Base-by-base conservation (phyloP, 2,888 invertebrate species). In the Parthenolecanium corni region DNA sequence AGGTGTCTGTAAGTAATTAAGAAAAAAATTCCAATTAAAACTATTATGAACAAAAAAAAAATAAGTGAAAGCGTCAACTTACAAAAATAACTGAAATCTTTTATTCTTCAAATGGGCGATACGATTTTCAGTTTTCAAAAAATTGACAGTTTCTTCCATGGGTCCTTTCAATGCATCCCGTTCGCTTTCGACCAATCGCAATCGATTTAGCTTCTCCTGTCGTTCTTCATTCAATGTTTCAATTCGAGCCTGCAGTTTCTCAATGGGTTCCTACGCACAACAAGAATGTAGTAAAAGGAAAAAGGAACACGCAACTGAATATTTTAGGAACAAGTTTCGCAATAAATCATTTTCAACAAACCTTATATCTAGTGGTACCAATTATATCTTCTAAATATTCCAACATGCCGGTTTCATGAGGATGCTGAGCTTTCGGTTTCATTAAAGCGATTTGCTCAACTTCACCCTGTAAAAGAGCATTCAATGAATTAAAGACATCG, bases 381-480 rank as follows among this genome's bases (percentile, higher is more conserved):
- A 99, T 89, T 64, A 99, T 96, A 72, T 98, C 97, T 75, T 99
- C 98, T 54, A 98, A 78, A 74, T 94, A 98, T 74, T 99, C 98
- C 62, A 98, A 76, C 91, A 99, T 92, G 0, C 98, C 98, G 11
- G 87, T 83, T 68, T 97, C 97, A 69, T 88, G 83, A 70, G 90
- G 91, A 0, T 76, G 82, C 66, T 78, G 80, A 0, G 80, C 91
- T 76, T 94, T 98, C 0, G 95, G 88, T 73, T 96, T 97, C 97
- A 98, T 97, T 86, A 97, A 84, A 0, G 98, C 86, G 69, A 98
- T 98, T 73, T 95, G 94, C 76, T 99, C 98, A 0, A 99, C 97
- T 80, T 98, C 98, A 49, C 98, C 98, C 89, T 95, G 68, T 64
- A 73, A 68, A 64, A 47, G 31, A 31, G 18, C 12, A 12, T 49